These are phyloP conservation scores for Neria commutata DNA, from an alignment of 2,888 invertebrate genomes.

Conservation along the genomic window DNA sequence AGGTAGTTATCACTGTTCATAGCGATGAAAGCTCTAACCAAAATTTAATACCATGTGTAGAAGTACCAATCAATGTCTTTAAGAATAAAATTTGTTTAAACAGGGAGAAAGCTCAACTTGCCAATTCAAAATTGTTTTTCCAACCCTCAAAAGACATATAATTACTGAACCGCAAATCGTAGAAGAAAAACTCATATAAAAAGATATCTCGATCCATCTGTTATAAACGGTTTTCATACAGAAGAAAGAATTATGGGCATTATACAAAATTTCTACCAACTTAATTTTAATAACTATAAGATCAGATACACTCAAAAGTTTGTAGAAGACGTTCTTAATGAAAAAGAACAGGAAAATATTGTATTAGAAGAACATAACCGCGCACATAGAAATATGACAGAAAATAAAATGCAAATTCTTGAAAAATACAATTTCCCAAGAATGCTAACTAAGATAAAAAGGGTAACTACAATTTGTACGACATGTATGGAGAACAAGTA, in stretches of 20 bases:
- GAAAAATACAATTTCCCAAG: constrained; percentile 15
- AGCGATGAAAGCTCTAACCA: constrained; percentile 26
- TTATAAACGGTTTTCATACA: constrained; percentile 6
- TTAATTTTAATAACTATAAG: constrained; percentile 16
- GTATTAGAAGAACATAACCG: too few species aligned
- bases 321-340: constrained; percentile 11
- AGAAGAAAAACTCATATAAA: constrained; percentile 1
- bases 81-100: constrained; percentile 20
- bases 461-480: constrained; percentile 7
- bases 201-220: not conserved
- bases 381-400: constrained; percentile 12
- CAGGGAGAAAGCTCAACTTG: constrained; percentile 10
- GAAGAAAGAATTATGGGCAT: too few species aligned
- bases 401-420: constrained; percentile 25
- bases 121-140: too few species aligned
- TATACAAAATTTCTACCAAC: constrained; percentile 20
- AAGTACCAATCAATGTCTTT: constrained; percentile 24
- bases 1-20: too few species aligned
- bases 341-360: too few species aligned
- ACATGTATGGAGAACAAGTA: constrained; percentile 29
- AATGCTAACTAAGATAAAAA: constrained; percentile 10
- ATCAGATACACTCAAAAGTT: constrained; percentile 9
- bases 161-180: not conserved
- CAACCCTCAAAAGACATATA: constrained; percentile 10
- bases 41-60: constrained; percentile 20